Evolutionary conservation across 2,888 invertebrate species (phyloP).

Genomic region (Cyaniris semiargus): DNA sequence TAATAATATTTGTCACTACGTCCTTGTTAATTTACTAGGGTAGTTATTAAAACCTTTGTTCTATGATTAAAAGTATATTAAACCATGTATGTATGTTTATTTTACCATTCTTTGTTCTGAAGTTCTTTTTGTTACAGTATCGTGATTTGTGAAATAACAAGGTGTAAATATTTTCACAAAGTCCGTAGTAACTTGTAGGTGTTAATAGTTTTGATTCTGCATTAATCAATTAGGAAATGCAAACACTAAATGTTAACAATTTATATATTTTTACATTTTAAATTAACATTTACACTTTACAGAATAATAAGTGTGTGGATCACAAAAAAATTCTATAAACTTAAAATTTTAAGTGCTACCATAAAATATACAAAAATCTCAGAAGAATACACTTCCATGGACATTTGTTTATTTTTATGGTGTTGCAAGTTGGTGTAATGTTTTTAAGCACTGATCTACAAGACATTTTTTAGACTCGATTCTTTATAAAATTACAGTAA

Average conservation of each 20-base stretch:
- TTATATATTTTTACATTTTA: constrained; percentile 8
- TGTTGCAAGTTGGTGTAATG: not conserved
- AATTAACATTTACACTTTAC: constrained; percentile 21
- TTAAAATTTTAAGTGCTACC: not conserved
- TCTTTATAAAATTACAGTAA: not conserved
- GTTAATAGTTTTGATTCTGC: not conserved
- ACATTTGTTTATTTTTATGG: not conserved
- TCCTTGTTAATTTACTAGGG: not conserved
- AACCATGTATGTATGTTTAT: not conserved
- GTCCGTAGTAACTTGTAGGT: too few relatives aligned
- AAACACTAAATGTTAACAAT: constrained; percentile 4
- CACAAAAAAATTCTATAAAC: not conserved
- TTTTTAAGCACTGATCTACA: not conserved
- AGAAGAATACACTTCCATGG: not conserved
- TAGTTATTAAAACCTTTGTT: constrained; percentile 8
- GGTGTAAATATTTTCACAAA: too few relatives aligned
- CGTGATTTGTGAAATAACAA: not conserved
- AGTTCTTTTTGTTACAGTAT: not conserved
- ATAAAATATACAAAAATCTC: not conserved
- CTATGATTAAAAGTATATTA: not conserved
- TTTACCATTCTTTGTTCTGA: not conserved
- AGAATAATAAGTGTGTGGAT: not conserved
- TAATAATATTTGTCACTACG: not conserved
- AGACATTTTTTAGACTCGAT: not conserved
- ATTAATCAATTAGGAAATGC: not conserved